Evolutionary conservation across 2,113 vertebrate species (phyloP), one percentile per base, ranked within the genome.

Genomic region (Phasianus colchicus): DNA sequence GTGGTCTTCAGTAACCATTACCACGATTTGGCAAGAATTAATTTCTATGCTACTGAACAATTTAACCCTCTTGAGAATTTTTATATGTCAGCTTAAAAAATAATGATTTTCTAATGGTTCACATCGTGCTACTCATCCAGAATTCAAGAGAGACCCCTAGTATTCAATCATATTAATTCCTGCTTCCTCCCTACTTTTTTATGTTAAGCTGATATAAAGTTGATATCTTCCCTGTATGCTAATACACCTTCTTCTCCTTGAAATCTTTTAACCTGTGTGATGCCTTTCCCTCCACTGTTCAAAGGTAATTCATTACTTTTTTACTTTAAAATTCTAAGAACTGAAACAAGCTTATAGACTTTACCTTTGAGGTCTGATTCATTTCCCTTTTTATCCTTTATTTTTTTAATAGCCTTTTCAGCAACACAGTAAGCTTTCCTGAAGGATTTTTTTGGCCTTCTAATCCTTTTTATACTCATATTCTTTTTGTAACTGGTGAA

Each of bases 271-370:
- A 55, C 45, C 55, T 89, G 5, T 85, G 73, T 92, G 85, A 87
- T 92, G 36, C 45, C 22, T 87, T 94, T 73, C 25, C 5, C 30
- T 9, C n/a, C 18, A 76, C 40, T 83, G 43, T 86, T 85, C 73
- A 63, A 95, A 90, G 73, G 50, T 87, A 87, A 93, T 89, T 94
- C 65, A 72, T 75, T 87, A 79, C 40, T 84, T 87, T 88, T 24
- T 84, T 58, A 78, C 36, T 89, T 90, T 32, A 76, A 92, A 96
- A 92, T 54, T 50, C 77, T 72, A 69, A 92, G 54, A 93, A 93
- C 36, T 75, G 13, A 82, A 90, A 50, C 45, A 90, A 94, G 43
- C 45, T 76, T 93, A 66, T 30, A 50, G 65, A 70, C 27, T 78
- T 93, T 90, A 79, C 66, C 16, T 95, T 90, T 87, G 58, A 92